Evolutionary conservation across 2,113 vertebrate genomes (phyloP).

Genomic region (Brachyhypopomus gauderio): DNA sequence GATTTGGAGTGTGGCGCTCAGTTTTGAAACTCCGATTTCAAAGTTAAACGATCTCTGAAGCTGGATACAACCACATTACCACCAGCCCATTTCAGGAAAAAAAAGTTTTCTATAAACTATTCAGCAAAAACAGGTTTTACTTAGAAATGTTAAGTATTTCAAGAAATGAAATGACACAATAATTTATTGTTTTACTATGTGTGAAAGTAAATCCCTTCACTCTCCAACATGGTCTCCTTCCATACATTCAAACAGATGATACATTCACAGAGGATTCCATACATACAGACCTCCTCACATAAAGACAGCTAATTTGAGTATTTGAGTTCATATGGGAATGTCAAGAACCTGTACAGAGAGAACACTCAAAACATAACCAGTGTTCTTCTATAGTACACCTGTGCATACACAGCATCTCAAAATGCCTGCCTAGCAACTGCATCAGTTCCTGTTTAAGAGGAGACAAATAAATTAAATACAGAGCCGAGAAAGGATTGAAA

Average conservation of each 20-base stretch:
- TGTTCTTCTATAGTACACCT: background rate
- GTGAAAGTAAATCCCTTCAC: slow-evolving; percentile 23
- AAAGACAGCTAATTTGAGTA: slow-evolving; percentile 58
- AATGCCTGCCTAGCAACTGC: background rate
- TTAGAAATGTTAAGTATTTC: background rate
- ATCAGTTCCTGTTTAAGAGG: background rate
- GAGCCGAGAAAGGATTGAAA: slow-evolving; percentile 49
- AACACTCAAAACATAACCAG: background rate
- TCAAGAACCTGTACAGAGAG: slow-evolving; percentile 16
- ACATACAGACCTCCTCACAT: no score
- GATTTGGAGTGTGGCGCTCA: background rate
- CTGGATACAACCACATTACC: background rate
- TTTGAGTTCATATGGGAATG: slow-evolving; percentile 60
- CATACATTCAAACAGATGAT: slow-evolving; percentile 69
- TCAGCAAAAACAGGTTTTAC: background rate
- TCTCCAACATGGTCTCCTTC: slow-evolving; percentile 61
- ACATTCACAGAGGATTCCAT: no score
- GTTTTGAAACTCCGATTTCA: background rate
- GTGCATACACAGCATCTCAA: background rate
- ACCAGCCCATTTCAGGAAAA: background rate
- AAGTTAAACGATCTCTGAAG: background rate
- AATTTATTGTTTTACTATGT: slow-evolving; percentile 4
- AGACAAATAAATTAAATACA: slow-evolving; percentile 49
- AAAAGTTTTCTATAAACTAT: no score
- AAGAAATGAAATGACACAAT: background rate